Evolutionary conservation across 2,888 invertebrate species (phyloP), one percentile per base, ranked within the genome.

Genomic region (Hofmannophila pseudospretella): DNA sequence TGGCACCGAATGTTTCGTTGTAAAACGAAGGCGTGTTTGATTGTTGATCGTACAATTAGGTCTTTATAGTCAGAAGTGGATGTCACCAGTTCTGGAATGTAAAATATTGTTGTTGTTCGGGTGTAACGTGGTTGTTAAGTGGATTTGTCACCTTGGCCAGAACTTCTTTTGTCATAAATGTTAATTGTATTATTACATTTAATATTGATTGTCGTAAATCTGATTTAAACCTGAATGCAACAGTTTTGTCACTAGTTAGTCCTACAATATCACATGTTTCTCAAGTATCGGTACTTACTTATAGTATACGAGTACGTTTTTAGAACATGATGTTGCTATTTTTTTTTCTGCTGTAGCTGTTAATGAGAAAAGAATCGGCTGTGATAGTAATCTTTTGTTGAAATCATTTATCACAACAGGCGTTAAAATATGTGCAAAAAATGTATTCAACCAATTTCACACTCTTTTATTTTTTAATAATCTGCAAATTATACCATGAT

Each of bases 1-100:
- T 71, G 69, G 78, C 79, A 77, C 74, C n/a, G 78, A 76, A 78
- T 64, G 51, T 60, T 58, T 50, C 51, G 44, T 51, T 54, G 53
- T 57, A 33, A 47, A 48, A 44, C 43, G 53, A 66, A 69, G 76
- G 77, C 75, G 81, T 64, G 64, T 64, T 63, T 58, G 59, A 72
- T 77, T 73, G 67, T 72, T 50, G 59, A 55, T 11, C 16, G 5
- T 13, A 38, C 38, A 42, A 38, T 42, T 35, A 38, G 51, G 50
- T 56, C 56, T 65, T 60, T 61, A 63, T 63, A 61, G 44, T 51
- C 37, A 57, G 55, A 60, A 64, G 67, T 71, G 57, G 54, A 58
- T 71, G 79, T 75, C 71, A 58, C 65, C 59, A 62, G 62, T 54
- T 47, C 38, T 44, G 27, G 39, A 42, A 42, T 35, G 33, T 42